phyloP scores from a whole-genome alignment of 2,113 vertebrate genomes.

The Sphyrna mokarran region DNA sequence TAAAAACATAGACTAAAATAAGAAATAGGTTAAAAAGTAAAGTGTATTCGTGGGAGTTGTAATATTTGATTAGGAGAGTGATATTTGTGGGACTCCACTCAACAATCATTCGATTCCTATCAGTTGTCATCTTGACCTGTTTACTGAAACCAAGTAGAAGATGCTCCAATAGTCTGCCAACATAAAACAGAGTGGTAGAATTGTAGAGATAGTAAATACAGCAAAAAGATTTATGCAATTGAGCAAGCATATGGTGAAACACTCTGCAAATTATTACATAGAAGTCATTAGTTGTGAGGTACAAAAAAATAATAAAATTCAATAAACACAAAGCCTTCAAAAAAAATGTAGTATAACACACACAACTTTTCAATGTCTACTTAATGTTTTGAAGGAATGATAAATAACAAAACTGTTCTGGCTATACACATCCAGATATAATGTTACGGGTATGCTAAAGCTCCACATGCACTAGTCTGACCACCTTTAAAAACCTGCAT shows the following conservation, averaged over 20 bases:
- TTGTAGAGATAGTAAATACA: no score
- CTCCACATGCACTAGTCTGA: not conserved
- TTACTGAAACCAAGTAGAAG: not conserved
- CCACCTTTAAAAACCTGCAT: not conserved
- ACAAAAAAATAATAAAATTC: not conserved
- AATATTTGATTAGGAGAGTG: not conserved
- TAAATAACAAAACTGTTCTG: no score
- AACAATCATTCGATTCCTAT: not conserved
- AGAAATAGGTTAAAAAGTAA: not conserved
- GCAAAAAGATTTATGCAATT: not conserved
- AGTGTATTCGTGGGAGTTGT: not conserved
- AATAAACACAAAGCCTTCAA: not conserved
- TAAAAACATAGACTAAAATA: not conserved
- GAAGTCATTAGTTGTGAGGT: not conserved
- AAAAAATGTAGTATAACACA: not conserved
- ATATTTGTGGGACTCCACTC: no score
- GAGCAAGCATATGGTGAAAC: not conserved
- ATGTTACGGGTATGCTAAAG: not conserved
- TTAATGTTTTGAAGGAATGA: not conserved
- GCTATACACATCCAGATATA: no score
- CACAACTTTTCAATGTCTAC: not conserved
- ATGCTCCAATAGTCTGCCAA: not conserved
- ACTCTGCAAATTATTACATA: not conserved
- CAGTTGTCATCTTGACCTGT: not conserved
- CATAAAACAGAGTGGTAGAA: not conserved